Conservation (phyloP, 2,797 vertebrate genomes). For the Vespertilio murinus region DNA sequence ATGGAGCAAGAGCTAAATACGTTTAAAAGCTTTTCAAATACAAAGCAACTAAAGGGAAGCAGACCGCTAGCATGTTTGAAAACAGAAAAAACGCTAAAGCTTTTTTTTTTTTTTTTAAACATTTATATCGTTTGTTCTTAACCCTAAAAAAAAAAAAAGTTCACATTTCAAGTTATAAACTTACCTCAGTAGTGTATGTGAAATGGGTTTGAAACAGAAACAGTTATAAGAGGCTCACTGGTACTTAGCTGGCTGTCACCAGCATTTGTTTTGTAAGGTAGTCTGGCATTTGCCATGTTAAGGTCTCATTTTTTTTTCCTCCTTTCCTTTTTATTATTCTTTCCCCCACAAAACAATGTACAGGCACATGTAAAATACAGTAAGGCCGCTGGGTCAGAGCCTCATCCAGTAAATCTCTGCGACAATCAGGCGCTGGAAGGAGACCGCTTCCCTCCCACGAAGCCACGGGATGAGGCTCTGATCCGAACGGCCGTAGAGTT, state of each 20-base stretch:
- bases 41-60: conserved; percentile 88
- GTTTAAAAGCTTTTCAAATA: conserved; percentile 84
- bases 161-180: conserved; percentile 88
- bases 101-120: conserved; percentile 73
- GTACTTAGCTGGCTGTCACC: conserved; percentile 3
- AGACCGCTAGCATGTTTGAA: conserved; percentile 87
- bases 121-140: conserved; percentile 89
- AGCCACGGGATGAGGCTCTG: neutral
- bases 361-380: conserved; percentile 76
- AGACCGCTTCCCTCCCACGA: neutral
- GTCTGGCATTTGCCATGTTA: conserved; percentile 55
- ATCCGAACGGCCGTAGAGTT: neutral
- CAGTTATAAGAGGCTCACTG: neutral
- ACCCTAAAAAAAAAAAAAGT: conserved; percentile 83
- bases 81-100: conserved; percentile 88
- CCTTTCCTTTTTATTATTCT: neutral
- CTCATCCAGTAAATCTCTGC: neutral
- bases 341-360: conserved; percentile 39
- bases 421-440: neutral
- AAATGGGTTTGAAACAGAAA: conserved; percentile 84
- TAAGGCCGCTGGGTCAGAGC: conserved; percentile 46
- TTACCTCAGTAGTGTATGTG: conserved; percentile 89
- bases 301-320: neutral
- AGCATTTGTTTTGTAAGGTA: conserved; percentile 41
- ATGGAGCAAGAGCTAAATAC: conserved; percentile 91